Evolutionary conservation across 2,888 invertebrate species (phyloP), one percentile per base, ranked within the genome.

Genomic region (Drosophila limbata): DNA sequence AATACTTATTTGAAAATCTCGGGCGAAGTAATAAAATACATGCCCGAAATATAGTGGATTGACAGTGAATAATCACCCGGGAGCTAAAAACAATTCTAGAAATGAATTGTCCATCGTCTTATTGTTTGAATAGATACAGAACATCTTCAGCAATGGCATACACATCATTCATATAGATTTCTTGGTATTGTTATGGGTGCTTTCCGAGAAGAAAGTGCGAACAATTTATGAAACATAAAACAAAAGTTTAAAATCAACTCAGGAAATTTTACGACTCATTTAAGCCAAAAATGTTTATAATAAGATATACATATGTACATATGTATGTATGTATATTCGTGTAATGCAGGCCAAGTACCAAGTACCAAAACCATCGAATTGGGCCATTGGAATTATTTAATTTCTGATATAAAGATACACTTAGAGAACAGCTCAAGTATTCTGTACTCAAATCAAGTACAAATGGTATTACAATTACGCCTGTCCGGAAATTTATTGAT

Each of bases 121-220:
- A 28, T 25, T 35, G 28, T 35, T 13, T 17, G 28, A 17, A 57
- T 28, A 39, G 0, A 21, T 19, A 17, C 13, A 51, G 53, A 35
- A 15, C 11, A 17, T 37, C 48, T 21, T 42, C 13, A 42, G 6
- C 42, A 21, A 42, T 42, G 17, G 31, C 40, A 48, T 53, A 35
- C 6, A 8, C 15, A 69, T 17, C 48, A 39, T 53, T 61, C 39
- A 33, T 47, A 40, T 31, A 37, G 21, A 50, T 67, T 80, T 81
- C 81, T 52, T 21, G 40, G 80, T 68, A 79, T 63, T 39, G 17
- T 28, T 37, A 25, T 42, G 55, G n/a, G 1, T 33, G 44, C 59
- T 84, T 86, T 57, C 57, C 68, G 50, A 21, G 77, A 86, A 86
- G 84, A 71, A 71, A 77, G 88, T 84, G 89, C 74, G 64, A 84